phyloP scores from a whole-genome alignment of 2,113 vertebrate genomes.

The Caloenas nicobarica region DNA sequence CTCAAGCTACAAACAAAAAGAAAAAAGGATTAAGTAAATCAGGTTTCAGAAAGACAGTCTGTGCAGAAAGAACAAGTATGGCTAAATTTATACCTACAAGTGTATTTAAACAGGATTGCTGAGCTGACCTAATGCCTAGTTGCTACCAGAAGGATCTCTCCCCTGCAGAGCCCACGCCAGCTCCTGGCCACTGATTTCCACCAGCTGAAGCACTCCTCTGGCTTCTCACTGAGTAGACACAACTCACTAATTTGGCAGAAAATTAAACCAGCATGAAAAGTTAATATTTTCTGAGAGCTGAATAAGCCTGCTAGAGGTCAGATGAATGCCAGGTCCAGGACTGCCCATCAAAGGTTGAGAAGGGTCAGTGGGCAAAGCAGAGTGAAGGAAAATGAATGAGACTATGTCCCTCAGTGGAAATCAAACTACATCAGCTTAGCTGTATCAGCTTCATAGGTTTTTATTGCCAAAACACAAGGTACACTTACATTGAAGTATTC shows the following conservation, averaged over 20 bases:
- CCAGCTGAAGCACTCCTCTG: background rate
- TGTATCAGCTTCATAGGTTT: background rate
- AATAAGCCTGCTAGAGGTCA: background rate
- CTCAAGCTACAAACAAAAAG: background rate
- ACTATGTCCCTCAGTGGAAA: background rate
- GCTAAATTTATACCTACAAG: background rate
- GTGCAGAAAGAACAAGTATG: background rate
- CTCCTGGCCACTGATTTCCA: background rate
- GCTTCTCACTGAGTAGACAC: background rate
- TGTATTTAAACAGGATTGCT: background rate
- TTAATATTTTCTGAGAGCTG: background rate
- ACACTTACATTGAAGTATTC: background rate
- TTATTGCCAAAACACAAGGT: background rate
- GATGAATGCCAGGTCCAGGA: rapidly evolving
- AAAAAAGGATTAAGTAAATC: background rate
- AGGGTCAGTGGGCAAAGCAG: background rate
- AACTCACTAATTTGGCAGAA: background rate
- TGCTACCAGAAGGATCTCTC: background rate
- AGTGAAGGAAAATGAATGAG: background rate
- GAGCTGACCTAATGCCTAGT: background rate
- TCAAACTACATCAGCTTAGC: background rate
- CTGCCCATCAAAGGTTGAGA: background rate
- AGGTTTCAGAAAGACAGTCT: background rate
- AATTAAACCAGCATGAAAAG: background rate
- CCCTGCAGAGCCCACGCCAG: background rate